Conservation (phyloP, 2,797 vertebrate genomes). For the Mormyrus proboscirostris region DNA sequence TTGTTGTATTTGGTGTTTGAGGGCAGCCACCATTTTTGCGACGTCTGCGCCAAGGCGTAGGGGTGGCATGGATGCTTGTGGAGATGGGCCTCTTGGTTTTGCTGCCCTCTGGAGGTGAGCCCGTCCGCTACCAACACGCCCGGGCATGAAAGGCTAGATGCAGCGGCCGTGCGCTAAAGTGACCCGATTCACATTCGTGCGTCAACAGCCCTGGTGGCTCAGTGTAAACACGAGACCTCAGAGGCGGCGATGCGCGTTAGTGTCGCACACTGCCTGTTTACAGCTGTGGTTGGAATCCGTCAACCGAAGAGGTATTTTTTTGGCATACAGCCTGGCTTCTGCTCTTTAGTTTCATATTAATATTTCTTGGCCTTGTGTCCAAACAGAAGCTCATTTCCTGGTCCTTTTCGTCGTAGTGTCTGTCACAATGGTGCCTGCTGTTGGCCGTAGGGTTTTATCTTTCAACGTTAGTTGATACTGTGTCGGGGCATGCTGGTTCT, state of each 20-base stretch:
- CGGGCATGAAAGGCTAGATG: neutral
- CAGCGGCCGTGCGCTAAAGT: neutral
- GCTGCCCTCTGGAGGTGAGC: neutral
- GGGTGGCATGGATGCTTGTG: neutral
- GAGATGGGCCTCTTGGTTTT: neutral
- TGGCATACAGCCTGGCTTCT: neutral
- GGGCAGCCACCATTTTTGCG: neutral
- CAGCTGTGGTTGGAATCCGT: neutral
- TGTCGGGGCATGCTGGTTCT: neutral
- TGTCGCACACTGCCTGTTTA: neutral
- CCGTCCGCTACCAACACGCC: neutral
- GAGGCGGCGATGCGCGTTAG: neutral
- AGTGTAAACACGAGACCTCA: neutral
- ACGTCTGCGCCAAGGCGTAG: neutral
- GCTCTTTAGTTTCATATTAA: neutral
- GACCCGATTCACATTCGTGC: neutral
- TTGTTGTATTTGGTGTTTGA: neutral
- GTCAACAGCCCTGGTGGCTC: neutral
- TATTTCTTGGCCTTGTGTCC: slow-evolving; percentile 7
- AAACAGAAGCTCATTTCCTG: neutral
- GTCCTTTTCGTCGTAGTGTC: neutral
- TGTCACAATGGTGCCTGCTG: neutral
- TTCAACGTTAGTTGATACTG: neutral
- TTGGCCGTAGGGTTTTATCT: neutral
- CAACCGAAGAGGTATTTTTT: neutral